Percentiles rank a stretch among this genome's conserved stretches.
Evolutionary conservation across 2,113 vertebrate species (phyloP).

Genomic region (Alectura lathami): DNA sequence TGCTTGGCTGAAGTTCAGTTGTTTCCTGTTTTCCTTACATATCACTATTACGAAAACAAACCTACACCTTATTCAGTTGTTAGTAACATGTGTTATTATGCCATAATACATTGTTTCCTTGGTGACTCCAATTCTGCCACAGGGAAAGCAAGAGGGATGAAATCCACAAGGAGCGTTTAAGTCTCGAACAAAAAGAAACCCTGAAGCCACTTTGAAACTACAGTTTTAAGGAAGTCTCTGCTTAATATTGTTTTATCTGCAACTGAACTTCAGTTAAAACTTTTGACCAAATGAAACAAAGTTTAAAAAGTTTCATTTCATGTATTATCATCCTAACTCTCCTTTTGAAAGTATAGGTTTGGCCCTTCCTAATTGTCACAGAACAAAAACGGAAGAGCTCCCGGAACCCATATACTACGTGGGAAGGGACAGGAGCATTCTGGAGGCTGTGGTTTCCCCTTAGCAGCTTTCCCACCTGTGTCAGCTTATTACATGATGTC

Average conservation of each 20-base stretch:
- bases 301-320: neutral
- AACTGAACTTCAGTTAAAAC: neutral
- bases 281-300: neutral
- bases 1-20: neutral
- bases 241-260: neutral
- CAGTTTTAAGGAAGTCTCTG: neutral
- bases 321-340: neutral
- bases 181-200: neutral
- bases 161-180: neutral
- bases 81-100: neutral
- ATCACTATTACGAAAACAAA: neutral
- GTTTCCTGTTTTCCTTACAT: neutral
- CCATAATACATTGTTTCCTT: neutral
- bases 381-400: too few relatives aligned
- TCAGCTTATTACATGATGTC: too few relatives aligned
- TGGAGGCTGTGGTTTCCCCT: too few relatives aligned
- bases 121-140: neutral
- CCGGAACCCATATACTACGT: too few relatives aligned
- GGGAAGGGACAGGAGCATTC: too few relatives aligned
- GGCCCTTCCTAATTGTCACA: neutral
- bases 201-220: neutral
- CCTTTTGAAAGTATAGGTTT: slow-evolving; percentile 16
- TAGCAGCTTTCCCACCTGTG: too few relatives aligned
- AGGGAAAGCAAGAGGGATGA: neutral
- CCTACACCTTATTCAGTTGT: neutral